Base-by-base conservation (phyloP, 2,888 invertebrate species). In the Smittia sp. region DNA sequence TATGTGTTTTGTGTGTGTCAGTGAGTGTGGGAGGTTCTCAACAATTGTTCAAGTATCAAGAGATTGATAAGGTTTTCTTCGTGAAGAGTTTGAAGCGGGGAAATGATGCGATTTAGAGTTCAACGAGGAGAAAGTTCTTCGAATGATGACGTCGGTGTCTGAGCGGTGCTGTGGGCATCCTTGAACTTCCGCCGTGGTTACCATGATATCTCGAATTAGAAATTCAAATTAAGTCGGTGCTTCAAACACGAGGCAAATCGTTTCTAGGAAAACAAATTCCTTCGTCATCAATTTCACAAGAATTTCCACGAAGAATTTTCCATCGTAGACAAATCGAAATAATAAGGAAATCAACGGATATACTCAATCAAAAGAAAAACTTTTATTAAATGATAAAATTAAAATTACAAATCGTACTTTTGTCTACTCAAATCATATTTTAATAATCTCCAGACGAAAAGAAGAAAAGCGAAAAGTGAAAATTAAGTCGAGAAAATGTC, bases 1-100 rank as follows among this genome's bases (percentile, higher is more conserved):
- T 63, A 7, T 62, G 88, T 89, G 89, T 87, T 32, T 58, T 66
- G 72, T 58, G 63, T 63, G n/a, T 63, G 9, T 62, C 88, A 89
- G 89, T 58, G 13, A 32, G 88, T 89, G n/a, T n/a, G n/a, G 89
- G 87, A 83, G 82, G 80, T 80, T 78, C 78, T 79, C 78, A 79
- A 73, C 78, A 78, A 77, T 78, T 65, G 74, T 74, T 27, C 11
- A 63, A 58, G 22, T 58, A 58, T 58, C 18, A 27, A 54, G 18
- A 46, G 69, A 70, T 70, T 54, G 52, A 46, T 68, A 41, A 70
- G 69, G 54, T 70, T 32, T 52, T 68, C 24, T 68, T 41, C 39
- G 68, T 68, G 58, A 58, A 58, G 65, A 13, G n/a, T 65, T 65
- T 24, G n/a, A 68, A 20, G 32, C 4, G 9, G 32, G 9, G 9